A percentile compares a stretch with the other conserved stretches of the same genome.
Conservation (phyloP, 2,888 invertebrate species). For the Diarsia dahlii region DNA sequence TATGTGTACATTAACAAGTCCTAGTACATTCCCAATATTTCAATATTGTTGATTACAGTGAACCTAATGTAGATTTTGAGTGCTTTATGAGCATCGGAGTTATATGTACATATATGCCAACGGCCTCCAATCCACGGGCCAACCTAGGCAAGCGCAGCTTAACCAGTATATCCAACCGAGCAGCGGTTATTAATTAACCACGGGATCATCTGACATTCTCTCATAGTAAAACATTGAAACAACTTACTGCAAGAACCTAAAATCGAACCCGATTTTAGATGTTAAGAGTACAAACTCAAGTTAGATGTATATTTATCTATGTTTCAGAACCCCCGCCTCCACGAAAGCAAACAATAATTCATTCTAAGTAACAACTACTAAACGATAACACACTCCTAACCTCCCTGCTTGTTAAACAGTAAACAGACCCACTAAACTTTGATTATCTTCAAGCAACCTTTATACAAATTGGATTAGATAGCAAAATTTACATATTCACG, state of each 20-base stretch:
- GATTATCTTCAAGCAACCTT: slow-evolving; percentile 44
- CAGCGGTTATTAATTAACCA: too few species aligned
- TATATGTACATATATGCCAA: too few species aligned
- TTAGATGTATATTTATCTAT: neutral
- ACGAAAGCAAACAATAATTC: slow-evolving; percentile 26
- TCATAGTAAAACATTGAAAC: too few species aligned
- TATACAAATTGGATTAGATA: slow-evolving; percentile 49
- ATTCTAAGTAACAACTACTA: slow-evolving; percentile 2
- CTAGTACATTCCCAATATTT: neutral
- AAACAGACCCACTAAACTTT: slow-evolving; percentile 41
- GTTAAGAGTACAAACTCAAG: neutral
- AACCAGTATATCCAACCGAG: too few species aligned
- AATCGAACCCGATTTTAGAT: neutral
- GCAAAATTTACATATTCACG: slow-evolving; percentile 47
- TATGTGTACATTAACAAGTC: neutral
- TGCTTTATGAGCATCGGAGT: neutral
- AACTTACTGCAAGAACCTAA: neutral
- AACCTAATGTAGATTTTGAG: neutral
- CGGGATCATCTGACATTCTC: too few species aligned
- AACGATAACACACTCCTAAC: slow-evolving; percentile 23
- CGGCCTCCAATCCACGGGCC: too few species aligned
- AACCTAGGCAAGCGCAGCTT: too few species aligned
- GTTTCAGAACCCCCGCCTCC: neutral
- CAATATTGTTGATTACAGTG: neutral
- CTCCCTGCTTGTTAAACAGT: slow-evolving; percentile 9